Base-by-base conservation (phyloP, 2,888 invertebrate genomes). In the Lasioglossum morio region DNA sequence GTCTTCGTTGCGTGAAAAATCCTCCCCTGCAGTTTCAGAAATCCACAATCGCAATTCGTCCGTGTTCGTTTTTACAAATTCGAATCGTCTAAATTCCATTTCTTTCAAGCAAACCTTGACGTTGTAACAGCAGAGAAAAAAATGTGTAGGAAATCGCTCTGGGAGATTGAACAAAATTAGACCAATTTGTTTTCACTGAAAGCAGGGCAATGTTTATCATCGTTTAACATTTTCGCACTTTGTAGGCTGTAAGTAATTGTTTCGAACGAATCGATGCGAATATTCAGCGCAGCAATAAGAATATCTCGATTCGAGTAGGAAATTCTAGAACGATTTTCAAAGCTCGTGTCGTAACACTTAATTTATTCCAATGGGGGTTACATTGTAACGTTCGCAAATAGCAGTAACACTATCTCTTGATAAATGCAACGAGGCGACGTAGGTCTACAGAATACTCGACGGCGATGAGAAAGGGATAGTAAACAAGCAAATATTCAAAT, bases 1-100 rank as follows among this genome's bases (percentile, higher is more conserved):
- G 43, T 27, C 34, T 46, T 80, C 72, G 72, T 72, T 40, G 60
- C 57, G 60, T 70, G 27, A 34, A 30, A 60, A 78, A 57, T 70
- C 30, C 57, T 72, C 53, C n/a, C 16, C 43, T 27, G 60, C 12
- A 60, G 5, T 60, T 27, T 60, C 60, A 27, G 27, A 60, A 60
- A 60, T 60, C 14, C 16, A 5, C 60, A 27, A 60, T 60, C 60
- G 27, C 60, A 7, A 27, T 16, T 60, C 60, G 60, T 27, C 27
- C 60, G 60, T 16, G 60, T 14, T n/a, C 60, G 12, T 27, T 60
- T 5, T 14, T 27, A 14, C 27, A 60, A 27, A 60, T 14, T 60
- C 5, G 60, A 27, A 4, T 27, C 57, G 57, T 23, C 53, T 3
- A 10, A 53, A 53, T 53, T 23, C 53, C 53, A 23, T 53, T 23